Evolutionary conservation across 2,888 invertebrate genomes (phyloP).

Genomic region (Tenthredo amoena): DNA sequence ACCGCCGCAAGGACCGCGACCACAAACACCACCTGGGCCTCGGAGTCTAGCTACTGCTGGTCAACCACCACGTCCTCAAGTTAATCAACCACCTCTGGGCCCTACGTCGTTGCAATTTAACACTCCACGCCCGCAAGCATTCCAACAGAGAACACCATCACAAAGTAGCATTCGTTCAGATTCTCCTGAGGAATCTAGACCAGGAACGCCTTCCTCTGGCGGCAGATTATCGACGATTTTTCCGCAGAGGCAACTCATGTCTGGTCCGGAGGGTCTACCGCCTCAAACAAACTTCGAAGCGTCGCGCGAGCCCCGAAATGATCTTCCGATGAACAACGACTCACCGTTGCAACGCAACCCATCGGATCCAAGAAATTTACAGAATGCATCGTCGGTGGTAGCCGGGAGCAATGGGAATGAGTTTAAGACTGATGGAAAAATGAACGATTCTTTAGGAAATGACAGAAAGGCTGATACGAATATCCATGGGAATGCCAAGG

Average conservation of each 20-base stretch:
- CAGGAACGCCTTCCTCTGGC: slow-evolving; percentile 43
- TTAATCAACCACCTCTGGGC: slow-evolving; percentile 3
- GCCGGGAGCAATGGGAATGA: neutral
- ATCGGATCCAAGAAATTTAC: slow-evolving; percentile 7
- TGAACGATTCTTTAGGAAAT: neutral
- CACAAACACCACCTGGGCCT: slow-evolving; percentile 27
- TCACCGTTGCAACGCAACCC: slow-evolving; percentile 18
- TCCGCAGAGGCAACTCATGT: slow-evolving; percentile 48
- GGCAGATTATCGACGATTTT: slow-evolving; percentile 36
- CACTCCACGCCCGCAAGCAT: slow-evolving; percentile 18
- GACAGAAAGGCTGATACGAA: slow-evolving; percentile 11
- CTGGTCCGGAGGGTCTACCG: slow-evolving; percentile 43
- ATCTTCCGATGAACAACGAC: slow-evolving; percentile 34
- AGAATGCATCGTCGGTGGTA: neutral
- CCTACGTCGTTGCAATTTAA: slow-evolving; percentile 30
- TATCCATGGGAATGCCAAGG: slow-evolving; percentile 1
- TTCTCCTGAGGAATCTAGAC: slow-evolving; percentile 41
- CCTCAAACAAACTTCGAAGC: slow-evolving; percentile 38
- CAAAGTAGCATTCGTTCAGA: slow-evolving; percentile 37
- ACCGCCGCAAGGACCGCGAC: slow-evolving; percentile 40
- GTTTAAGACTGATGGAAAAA: neutral
- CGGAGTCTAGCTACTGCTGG: slow-evolving; percentile 36
- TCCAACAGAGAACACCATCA: slow-evolving; percentile 37
- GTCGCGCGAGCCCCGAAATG: slow-evolving; percentile 40
- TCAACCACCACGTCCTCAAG: slow-evolving; percentile 29